Evolutionary conservation across 2,888 invertebrate genomes (phyloP), one percentile per base, ranked within the genome.

Genomic region (Drosophila atroscutellata): DNA sequence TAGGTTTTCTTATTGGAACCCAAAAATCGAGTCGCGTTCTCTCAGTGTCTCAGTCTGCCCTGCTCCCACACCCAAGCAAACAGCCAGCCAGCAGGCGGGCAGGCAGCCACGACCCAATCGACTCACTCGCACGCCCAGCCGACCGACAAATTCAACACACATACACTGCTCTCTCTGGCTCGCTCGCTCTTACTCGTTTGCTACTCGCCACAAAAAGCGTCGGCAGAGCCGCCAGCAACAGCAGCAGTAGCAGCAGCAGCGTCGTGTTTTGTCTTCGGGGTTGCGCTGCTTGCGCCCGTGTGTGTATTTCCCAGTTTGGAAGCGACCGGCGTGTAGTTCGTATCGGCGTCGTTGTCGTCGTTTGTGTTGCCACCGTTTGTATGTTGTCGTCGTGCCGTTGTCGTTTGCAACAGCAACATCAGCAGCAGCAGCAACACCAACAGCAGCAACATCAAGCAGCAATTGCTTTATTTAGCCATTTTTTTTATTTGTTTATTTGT

Each of bases 301-400:
- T 92, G 91, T 92, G 92, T 92, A 90, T 91, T 90, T 92, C 92
- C 92, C 93, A 93, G 93, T 93, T 92, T 90, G 91, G 86, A 92
- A 92, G 91, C 92, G 93, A 93, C 93, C 93, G 93, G 93, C 93
- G 93, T 92, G 92, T 90, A 92, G 92, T 93, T 92, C 92, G 91
- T 93, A 91, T 92, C 93, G 91, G 81, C 83, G 80, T 83, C 83
- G 91, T 90, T 72, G 73, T 68, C 51, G 63, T 75, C 50, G 78
- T 80, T 75, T 66, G 58, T 77, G 61, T 77, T 60, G 71, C 60
- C 39, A 65, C 67, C 68, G 60, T 57, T 37, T 67, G 49, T 59
- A 50, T 59, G 75, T 72, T 78, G 63, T 76, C 76, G 80, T 83
- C 64, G 83, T 70, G 56, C 70, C 63, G 66, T 63, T 67, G 54